Evolutionary conservation across 1,140 invertebrate species (phyloP).

Genomic region (Drosophila erecta): DNA sequence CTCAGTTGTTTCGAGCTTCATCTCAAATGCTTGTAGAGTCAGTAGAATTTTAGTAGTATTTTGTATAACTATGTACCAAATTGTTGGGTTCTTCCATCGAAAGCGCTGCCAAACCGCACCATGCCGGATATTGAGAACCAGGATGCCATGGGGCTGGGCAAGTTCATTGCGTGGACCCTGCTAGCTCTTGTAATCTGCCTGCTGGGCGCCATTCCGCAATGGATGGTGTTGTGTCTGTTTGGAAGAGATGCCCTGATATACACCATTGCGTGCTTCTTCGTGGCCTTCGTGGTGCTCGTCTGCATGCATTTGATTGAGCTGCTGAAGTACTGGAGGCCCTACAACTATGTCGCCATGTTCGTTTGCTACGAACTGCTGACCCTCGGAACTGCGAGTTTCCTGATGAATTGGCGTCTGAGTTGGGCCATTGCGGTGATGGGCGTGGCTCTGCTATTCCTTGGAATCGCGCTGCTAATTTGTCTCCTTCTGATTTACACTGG

Average conservation of each 20-base stretch:
- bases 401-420: slow-evolving; percentile 19
- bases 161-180: slow-evolving; percentile 15
- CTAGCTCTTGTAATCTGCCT: not conserved
- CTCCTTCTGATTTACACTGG: slow-evolving; percentile 7
- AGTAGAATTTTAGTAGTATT: not conserved
- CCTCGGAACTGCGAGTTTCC: slow-evolving; percentile 28
- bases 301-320: not conserved
- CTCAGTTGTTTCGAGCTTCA: not conserved
- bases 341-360: slow-evolving; percentile 4
- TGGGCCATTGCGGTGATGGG: slow-evolving; percentile 5
- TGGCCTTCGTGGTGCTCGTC: not conserved
- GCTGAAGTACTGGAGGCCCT: slow-evolving; percentile 15
- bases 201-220: slow-evolving; percentile 41
- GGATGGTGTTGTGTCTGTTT: slow-evolving; percentile 37
- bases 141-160: not conserved
- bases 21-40: not conserved
- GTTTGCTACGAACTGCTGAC: slow-evolving; percentile 51
- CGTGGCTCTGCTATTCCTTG: not conserved
- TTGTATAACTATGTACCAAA: not conserved
- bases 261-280: slow-evolving; percentile 8
- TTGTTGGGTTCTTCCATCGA: not conserved
- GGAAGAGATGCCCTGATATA: slow-evolving; percentile 13
- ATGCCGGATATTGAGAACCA: not conserved
- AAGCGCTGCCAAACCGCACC: not conserved
- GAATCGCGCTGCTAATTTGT: not conserved